Evolutionary conservation across 2,113 vertebrate species (phyloP).

Genomic region (Oryzias javanicus): DNA sequence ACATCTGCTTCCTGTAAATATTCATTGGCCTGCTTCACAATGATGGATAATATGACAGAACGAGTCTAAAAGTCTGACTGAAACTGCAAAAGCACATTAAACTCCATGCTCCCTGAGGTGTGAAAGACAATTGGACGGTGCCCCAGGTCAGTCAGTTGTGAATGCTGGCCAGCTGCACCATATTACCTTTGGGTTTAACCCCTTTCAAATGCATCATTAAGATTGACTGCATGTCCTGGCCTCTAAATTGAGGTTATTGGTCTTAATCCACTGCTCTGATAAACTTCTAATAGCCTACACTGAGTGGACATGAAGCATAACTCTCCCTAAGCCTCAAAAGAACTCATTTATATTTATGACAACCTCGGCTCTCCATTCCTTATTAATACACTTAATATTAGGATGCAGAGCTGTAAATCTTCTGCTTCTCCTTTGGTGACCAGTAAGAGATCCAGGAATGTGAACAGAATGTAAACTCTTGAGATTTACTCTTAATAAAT

Average conservation of each 20-base stretch:
- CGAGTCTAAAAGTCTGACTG: slow-evolving; percentile 8
- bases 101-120: slow-evolving; percentile 22
- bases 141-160: slow-evolving; percentile 41
- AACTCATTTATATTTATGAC: slow-evolving; percentile 76
- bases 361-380: slow-evolving; percentile 66
- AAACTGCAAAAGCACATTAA: slow-evolving; percentile 21
- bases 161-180: slow-evolving; percentile 40
- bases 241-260: slow-evolving; percentile 60
- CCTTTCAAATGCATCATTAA: slow-evolving; percentile 58
- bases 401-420: slow-evolving; percentile 64
- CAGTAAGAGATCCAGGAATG: slow-evolving; percentile 38
- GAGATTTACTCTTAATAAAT: slow-evolving; percentile 35
- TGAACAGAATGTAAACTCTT: slow-evolving; percentile 59
- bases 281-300: slow-evolving; percentile 58
- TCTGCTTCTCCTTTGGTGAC: slow-evolving; percentile 48
- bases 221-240: slow-evolving; percentile 51
- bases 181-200: slow-evolving; percentile 60
- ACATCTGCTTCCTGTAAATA: slow-evolving; percentile 15
- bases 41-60: slow-evolving; percentile 6
- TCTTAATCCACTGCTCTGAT: slow-evolving; percentile 61
- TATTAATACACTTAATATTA: slow-evolving; percentile 76
- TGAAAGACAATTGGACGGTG: slow-evolving; percentile 53
- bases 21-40: slow-evolving; percentile 6
- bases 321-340: slow-evolving; percentile 44
- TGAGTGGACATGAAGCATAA: slow-evolving; percentile 50